A percentile compares a stretch with the other conserved stretches of the same genome.
Conservation (phyloP, 1,140 invertebrate genomes). For the Neodiprion fabricii region DNA sequence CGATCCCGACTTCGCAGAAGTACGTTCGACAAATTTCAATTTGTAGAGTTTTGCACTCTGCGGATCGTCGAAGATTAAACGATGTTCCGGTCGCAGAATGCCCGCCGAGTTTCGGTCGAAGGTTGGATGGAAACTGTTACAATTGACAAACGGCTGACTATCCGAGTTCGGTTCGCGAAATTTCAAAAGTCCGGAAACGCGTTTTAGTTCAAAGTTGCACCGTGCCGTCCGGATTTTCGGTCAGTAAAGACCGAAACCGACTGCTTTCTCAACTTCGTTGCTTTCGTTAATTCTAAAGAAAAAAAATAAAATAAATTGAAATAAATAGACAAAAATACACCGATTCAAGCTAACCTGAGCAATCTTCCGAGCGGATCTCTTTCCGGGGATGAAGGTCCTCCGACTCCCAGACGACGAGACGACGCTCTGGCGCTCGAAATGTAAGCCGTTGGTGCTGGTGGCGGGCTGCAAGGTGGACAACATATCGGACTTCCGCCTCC, state of each 20-base stretch:
- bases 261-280: background rate
- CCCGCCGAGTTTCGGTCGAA: no score
- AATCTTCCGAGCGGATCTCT: slow-evolving; percentile 53
- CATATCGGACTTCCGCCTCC: slow-evolving; percentile 48
- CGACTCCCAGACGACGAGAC: slow-evolving; percentile 44
- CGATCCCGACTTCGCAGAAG: no score
- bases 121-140: no score
- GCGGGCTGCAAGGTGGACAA: slow-evolving; percentile 50
- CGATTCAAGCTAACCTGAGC: slow-evolving; percentile 38
- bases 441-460: slow-evolving; percentile 50
- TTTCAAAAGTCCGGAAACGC: no score
- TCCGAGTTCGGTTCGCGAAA: no score
- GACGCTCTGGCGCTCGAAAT: slow-evolving; percentile 54
- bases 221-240: background rate
- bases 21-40: no score
- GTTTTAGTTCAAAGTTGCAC: slow-evolving; percentile 10
- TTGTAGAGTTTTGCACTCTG: no score
- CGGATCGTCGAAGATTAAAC: no score
- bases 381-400: slow-evolving; percentile 49
- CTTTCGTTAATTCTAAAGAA: background rate
- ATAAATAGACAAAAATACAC: no score
- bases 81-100: no score
- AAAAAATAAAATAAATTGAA: no score
- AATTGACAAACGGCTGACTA: no score
- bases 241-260: background rate